phyloP scores from a whole-genome alignment of 2,113 vertebrate genomes.

The Malurus elegans region DNA sequence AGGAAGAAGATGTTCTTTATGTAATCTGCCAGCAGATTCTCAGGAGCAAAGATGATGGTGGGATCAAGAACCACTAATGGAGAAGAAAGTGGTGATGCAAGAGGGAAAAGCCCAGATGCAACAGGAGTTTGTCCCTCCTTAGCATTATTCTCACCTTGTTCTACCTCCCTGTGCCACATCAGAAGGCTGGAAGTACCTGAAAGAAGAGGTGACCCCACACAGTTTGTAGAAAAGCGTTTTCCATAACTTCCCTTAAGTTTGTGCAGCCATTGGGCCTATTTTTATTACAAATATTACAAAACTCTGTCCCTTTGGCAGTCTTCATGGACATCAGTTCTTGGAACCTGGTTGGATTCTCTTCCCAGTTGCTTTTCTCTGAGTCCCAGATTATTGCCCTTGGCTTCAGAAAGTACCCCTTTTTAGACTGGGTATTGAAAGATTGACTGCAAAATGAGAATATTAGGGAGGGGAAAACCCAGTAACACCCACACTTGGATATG shows the following conservation, averaged over 20 bases:
- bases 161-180: neutral
- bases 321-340: neutral
- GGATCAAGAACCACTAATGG: neutral
- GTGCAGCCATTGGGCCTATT: neutral
- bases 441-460: neutral
- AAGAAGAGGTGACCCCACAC: neutral
- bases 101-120: neutral
- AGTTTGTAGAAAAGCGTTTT: neutral
- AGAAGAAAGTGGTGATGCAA: neutral
- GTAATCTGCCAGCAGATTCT: neutral
- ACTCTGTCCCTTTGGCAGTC: neutral
- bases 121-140: neutral
- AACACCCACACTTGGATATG: neutral
- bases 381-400: neutral
- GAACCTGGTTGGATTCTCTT: neutral
- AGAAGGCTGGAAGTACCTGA: neutral
- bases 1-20: neutral
- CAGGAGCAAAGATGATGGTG: neutral
- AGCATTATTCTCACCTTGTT: neutral
- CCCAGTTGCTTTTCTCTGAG: neutral
- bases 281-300: neutral
- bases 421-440: neutral
- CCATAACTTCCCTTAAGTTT: neutral
- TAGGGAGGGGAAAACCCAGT: neutral
- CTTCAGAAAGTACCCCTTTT: neutral